Conservation (phyloP, 2,888 invertebrate species). For the Cerceris rybyensis region DNA sequence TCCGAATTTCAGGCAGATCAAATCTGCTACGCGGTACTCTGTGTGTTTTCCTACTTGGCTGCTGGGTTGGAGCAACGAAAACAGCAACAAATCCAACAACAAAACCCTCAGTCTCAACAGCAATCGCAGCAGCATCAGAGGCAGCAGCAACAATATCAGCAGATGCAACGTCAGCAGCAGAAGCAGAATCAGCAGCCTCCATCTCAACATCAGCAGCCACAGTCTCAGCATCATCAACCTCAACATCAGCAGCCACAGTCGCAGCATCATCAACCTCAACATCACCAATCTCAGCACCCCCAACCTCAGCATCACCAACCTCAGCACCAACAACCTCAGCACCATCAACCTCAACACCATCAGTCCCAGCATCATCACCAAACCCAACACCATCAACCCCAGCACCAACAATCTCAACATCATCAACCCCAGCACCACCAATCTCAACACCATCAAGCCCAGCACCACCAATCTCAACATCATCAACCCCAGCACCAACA, state of each 20-base stretch:
- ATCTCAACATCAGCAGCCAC: constrained; percentile 40
- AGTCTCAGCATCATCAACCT: constrained; percentile 81
- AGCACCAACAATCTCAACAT: constrained; percentile 71
- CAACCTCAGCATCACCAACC: constrained; percentile 76
- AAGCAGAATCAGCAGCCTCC: constrained; percentile 76
- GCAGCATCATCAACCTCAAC: constrained; percentile 72
- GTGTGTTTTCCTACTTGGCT: constrained; percentile 99
- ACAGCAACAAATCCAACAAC: constrained; percentile 69
- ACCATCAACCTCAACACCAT: constrained; percentile 57
- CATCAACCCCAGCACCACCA: constrained; percentile 76
- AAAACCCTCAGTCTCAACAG: constrained; percentile 69
- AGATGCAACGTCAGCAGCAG: constrained; percentile 71
- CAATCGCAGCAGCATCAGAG: constrained; percentile 60
- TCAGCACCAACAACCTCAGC: constrained; percentile 57
- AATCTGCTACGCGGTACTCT: constrained; percentile 99
- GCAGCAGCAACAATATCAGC: constrained; percentile 82
- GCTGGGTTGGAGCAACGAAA: constrained; percentile 91
- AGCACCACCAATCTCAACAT: constrained; percentile 61
- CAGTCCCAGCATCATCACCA: constrained; percentile 63
- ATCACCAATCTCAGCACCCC: constrained; percentile 82
- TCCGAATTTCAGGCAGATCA: constrained; percentile 92
- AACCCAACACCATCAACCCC: constrained; percentile 63
- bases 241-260: constrained; percentile 80
- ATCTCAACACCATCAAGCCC: constrained; percentile 52
- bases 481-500: constrained; percentile 82